phyloP scores from a whole-genome alignment of 2,113 vertebrate genomes.

The Tyrannus savana region DNA sequence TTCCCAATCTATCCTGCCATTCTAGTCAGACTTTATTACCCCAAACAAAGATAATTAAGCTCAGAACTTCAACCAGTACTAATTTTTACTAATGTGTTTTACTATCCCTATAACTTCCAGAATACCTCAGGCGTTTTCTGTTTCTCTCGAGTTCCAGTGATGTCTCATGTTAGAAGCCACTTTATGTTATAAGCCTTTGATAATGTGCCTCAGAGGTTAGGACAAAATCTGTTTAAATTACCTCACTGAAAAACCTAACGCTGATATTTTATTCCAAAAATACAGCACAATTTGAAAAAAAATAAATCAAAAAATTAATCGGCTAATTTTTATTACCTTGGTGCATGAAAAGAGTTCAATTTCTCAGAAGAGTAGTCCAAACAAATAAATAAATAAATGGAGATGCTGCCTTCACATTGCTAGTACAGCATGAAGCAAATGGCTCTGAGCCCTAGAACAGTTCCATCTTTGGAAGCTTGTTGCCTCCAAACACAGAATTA shows the following conservation, averaged over 20 bases:
- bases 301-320: rapidly evolving
- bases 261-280: rapidly evolving
- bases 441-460: not conserved
- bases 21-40: not conserved
- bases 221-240: not conserved
- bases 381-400: not conserved
- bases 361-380: not conserved
- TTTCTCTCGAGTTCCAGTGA: not conserved
- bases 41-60: not conserved
- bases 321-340: not conserved
- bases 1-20: not conserved
- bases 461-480: not conserved
- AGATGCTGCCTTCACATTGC: not conserved
- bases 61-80: not conserved
- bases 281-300: rapidly evolving
- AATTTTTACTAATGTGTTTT: not conserved
- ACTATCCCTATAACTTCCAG: not conserved
- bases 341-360: not conserved
- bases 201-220: not conserved
- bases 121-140: not conserved
- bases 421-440: not conserved
- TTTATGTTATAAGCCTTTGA: not conserved
- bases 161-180: not conserved
- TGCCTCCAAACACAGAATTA: not conserved
- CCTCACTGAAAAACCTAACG: not conserved